Evolutionary conservation across 2,113 vertebrate genomes (phyloP).

Genomic region (Mesoclemmys tuberculata): DNA sequence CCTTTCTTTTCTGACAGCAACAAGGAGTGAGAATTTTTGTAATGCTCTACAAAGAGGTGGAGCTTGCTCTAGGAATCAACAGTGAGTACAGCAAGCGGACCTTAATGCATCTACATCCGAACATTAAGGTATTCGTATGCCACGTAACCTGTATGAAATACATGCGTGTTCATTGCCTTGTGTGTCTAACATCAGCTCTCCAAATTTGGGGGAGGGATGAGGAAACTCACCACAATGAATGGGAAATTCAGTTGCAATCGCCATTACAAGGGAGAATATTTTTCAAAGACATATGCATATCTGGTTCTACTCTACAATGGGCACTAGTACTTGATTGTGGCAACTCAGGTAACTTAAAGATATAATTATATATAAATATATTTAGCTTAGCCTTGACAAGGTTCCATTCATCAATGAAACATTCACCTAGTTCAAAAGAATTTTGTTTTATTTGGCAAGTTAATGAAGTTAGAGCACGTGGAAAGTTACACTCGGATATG

Average conservation of each 20-base stretch:
- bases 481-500: not conserved
- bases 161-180: not conserved
- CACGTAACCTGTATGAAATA: not conserved
- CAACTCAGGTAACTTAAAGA: not conserved
- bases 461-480: constrained; percentile 7
- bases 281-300: not conserved
- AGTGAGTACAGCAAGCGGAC: constrained; percentile 96
- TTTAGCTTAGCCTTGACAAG: not conserved
- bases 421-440: not conserved
- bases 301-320: not conserved
- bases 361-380: not conserved
- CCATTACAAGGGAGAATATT: not conserved
- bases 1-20: constrained; percentile 82
- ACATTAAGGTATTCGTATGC: constrained; percentile 87
- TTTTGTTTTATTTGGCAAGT: not conserved
- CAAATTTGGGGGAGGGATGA: not conserved
- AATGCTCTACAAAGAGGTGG: constrained; percentile 97
- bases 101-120: constrained; percentile 87
- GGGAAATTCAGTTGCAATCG: not conserved
- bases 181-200: not conserved
- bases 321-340: not conserved
- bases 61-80: constrained; percentile 96
- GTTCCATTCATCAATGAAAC: not conserved
- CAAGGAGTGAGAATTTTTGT: constrained; percentile 94
- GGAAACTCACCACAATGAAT: not conserved